These are phyloP conservation scores for Spongilla lacustris DNA, from an alignment of 37 sponge, comb jelly and placozoan genomes.

Conservation along the genomic window DNA sequence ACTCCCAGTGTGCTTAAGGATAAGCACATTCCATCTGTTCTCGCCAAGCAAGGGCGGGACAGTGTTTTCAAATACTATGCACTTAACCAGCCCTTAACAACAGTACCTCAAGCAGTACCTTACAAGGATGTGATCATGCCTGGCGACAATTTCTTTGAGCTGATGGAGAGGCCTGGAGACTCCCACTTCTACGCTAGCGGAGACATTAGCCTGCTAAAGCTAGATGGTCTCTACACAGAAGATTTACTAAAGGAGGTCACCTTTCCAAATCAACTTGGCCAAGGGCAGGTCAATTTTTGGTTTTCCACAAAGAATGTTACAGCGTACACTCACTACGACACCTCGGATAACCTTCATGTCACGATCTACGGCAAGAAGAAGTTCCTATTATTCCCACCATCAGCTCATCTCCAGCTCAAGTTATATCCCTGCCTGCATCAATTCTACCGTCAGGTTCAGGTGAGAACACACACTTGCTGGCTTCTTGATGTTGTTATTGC, in stretches of 20 bases:
- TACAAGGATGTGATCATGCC: constrained; percentile 29
- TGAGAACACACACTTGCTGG: too few relatives aligned
- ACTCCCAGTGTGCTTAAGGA: constrained; percentile 2
- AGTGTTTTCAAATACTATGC: constrained; percentile 57
- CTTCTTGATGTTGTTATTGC: too few relatives aligned
- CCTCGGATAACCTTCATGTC: constrained; percentile 71
- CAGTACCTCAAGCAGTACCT: background rate
- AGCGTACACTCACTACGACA: constrained; percentile 82
- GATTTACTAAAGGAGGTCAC: constrained; percentile 18
- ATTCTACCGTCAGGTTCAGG: constrained; percentile 60
- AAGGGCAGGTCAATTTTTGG: constrained; percentile 70
- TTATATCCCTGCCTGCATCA: constrained; percentile 71
- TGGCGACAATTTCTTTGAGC: constrained; percentile 18
- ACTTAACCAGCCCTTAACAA: constrained; percentile 26
- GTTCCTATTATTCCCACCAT: constrained; percentile 67
- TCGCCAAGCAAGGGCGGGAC: constrained; percentile 31
- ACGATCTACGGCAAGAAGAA: constrained; percentile 50
- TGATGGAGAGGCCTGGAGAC: constrained; percentile 6
- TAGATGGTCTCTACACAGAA: constrained; percentile 6
- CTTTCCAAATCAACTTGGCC: constrained; percentile 40
- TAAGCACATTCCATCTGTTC: constrained; percentile 8
- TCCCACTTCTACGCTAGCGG: constrained; percentile 61
- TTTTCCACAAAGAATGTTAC: constrained; percentile 57
- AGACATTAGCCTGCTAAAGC: constrained; percentile 37
- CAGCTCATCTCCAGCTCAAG: constrained; percentile 18